phyloP scores from a whole-genome alignment of 2,113 vertebrate genomes.

The Clinocottus analis region DNA sequence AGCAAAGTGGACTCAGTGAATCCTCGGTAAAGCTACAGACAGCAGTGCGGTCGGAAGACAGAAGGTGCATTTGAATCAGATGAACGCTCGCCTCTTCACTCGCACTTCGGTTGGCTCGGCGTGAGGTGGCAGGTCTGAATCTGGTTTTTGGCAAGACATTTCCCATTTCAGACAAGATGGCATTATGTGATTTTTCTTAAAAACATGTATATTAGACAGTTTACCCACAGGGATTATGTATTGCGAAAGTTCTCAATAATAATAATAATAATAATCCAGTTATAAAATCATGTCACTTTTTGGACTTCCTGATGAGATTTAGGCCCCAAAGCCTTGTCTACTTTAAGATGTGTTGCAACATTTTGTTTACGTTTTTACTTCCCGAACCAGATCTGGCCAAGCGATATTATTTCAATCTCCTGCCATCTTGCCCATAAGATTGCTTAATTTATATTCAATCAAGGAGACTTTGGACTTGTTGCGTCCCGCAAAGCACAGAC shows the following conservation, averaged over 20 bases:
- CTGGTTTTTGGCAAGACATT: slow-evolving; percentile 36
- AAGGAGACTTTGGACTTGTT: slow-evolving; percentile 18
- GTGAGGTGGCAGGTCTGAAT: slow-evolving; percentile 3
- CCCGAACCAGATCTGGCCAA: slow-evolving; percentile 32
- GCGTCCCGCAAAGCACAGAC: slow-evolving; percentile 21
- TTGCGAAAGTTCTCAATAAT: not conserved
- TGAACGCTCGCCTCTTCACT: not conserved
- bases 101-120: slow-evolving; percentile 17
- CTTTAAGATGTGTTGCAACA: slow-evolving; percentile 13
- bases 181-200: not conserved
- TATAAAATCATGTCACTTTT: not conserved
- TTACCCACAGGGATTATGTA: not conserved
- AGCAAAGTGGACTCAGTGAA: slow-evolving; percentile 16
- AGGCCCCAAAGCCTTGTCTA: not conserved
- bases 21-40: slow-evolving; percentile 53
- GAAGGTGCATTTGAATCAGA: not conserved
- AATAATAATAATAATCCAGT: not conserved
- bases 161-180: not conserved
- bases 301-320: not conserved
- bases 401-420: slow-evolving; percentile 15
- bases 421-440: slow-evolving; percentile 16
- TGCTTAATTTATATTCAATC: slow-evolving; percentile 10
- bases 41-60: slow-evolving; percentile 39
- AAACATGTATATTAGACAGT: not conserved
- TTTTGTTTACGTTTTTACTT: slow-evolving; percentile 8